Evolutionary conservation across 2,888 invertebrate genomes (phyloP).

Genomic region (Noctuana brunneofusca): DNA sequence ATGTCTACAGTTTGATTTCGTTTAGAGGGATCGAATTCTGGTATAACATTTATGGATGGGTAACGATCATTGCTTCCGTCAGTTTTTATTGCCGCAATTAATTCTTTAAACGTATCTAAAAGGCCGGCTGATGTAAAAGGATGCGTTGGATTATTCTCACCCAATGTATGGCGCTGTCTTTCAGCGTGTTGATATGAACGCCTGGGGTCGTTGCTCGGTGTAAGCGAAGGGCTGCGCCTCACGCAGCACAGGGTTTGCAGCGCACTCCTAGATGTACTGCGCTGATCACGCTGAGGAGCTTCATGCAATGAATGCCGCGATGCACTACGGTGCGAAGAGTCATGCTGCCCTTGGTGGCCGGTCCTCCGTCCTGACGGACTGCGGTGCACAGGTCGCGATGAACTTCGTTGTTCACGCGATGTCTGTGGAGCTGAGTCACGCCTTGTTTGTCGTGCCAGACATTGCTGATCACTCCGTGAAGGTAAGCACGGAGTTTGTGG

Average conservation of each 20-base stretch:
- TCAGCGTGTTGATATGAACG: neutral
- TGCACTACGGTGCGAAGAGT: neutral
- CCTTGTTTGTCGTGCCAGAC: neutral
- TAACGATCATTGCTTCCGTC: constrained; percentile 2
- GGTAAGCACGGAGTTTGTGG: neutral
- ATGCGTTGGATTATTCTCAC: neutral
- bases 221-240: neutral
- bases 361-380: neutral
- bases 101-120: constrained; percentile 10
- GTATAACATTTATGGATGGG: constrained; percentile 10
- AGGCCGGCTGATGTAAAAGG: neutral
- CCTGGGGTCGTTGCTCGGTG: neutral
- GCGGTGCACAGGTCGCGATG: neutral
- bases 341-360: neutral
- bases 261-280: neutral
- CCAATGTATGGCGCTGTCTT: neutral
- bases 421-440: neutral
- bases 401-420: neutral
- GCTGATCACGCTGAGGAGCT: neutral
- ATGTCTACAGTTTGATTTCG: constrained; percentile 9
- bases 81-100: constrained; percentile 9
- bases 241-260: neutral
- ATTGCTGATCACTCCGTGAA: neutral
- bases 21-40: constrained; percentile 18
- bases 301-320: neutral